Percentiles rank a stretch among this genome's conserved stretches.
Conservation (phyloP, 2,888 invertebrate genomes). For the Eurois occulta region DNA sequence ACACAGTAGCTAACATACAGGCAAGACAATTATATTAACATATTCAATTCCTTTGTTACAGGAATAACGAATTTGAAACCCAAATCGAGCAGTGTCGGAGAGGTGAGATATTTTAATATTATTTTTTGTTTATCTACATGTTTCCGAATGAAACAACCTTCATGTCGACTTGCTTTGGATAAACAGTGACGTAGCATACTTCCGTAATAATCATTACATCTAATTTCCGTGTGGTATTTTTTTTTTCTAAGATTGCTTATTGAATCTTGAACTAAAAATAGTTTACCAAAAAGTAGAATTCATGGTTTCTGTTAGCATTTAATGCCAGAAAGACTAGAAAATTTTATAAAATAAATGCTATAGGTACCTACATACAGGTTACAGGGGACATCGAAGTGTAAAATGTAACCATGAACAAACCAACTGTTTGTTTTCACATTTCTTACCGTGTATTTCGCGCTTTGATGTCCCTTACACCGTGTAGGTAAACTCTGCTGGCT, state of each 20-base stretch:
- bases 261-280: no score
- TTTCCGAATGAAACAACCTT: slow-evolving; percentile 21
- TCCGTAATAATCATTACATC: slow-evolving; percentile 6
- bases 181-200: not conserved
- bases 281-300: no score
- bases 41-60: slow-evolving; percentile 63
- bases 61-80: slow-evolving; percentile 60
- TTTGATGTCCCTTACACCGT: no score
- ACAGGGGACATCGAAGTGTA: no score
- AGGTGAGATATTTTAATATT: slow-evolving; percentile 56
- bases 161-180: not conserved
- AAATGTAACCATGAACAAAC: no score
- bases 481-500: no score
- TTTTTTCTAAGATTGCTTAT: not conserved
- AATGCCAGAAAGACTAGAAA: no score
- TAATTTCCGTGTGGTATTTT: slow-evolving; percentile 3
- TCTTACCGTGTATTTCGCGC: no score
- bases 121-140: slow-evolving; percentile 4
- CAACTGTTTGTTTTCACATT: no score
- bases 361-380: no score
- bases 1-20: not conserved
- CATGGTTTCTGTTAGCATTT: no score
- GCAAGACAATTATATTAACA: slow-evolving; percentile 28
- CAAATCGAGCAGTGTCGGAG: slow-evolving; percentile 52
- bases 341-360: no score